Conservation (phyloP, 2,797 vertebrate genomes). For the Aythya fuligula region DNA sequence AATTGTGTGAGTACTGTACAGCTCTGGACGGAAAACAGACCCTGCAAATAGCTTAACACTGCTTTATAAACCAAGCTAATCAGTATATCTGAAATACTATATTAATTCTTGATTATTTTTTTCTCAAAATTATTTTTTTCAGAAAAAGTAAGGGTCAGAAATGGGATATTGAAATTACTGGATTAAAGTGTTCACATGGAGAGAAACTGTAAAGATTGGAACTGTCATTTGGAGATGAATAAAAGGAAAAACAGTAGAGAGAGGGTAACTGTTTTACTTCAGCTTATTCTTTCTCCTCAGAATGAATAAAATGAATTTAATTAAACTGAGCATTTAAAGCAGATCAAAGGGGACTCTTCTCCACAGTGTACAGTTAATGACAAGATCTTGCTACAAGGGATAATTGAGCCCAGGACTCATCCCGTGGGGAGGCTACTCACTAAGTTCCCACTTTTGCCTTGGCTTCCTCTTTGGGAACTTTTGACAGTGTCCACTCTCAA, state of each 20-base stretch:
- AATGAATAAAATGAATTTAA: slow-evolving; percentile 28
- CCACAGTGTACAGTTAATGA: neutral
- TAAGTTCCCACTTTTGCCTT: neutral
- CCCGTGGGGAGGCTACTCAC: neutral
- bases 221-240: neutral
- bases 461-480: neutral
- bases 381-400: neutral
- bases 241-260: neutral
- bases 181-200: neutral
- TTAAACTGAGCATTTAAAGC: slow-evolving; percentile 23
- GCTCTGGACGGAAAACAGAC: neutral
- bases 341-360: slow-evolving; percentile 33
- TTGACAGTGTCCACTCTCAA: neutral
- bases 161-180: neutral
- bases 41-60: neutral
- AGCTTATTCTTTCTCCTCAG: neutral
- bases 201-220: neutral
- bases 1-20: neutral
- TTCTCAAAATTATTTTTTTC: neutral
- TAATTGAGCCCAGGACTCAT: neutral
- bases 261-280: neutral
- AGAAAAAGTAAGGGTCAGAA: neutral
- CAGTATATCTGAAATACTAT: neutral
- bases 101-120: neutral
- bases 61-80: neutral